Conservation (phyloP, 2,797 vertebrate genomes). For the Anabacerthia variegaticeps region DNA sequence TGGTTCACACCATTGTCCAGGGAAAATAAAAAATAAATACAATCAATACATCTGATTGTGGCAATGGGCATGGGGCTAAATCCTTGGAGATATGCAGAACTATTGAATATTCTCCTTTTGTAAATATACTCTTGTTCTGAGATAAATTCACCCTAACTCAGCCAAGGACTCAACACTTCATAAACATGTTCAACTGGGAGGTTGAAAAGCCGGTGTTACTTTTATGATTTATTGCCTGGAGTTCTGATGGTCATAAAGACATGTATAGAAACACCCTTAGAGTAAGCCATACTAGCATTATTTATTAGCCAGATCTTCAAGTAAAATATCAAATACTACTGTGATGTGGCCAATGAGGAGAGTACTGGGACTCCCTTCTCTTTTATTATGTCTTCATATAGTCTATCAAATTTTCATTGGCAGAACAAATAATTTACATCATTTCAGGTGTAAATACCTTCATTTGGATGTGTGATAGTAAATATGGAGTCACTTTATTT, state of each 20-base stretch:
- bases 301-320: background rate
- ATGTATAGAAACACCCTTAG: background rate
- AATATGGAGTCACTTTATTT: background rate
- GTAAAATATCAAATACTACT: background rate
- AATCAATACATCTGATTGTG: background rate
- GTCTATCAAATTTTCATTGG: background rate
- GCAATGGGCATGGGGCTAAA: background rate
- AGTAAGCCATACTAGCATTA: background rate
- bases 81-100: background rate
- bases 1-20: background rate
- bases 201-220: background rate
- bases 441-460: conserved; percentile 31
- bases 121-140: background rate
- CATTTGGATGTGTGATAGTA: background rate
- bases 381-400: background rate
- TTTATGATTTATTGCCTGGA: background rate
- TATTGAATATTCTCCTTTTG: background rate
- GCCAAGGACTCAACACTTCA: background rate
- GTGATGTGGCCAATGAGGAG: background rate
- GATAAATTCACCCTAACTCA: background rate
- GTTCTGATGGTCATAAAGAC: background rate
- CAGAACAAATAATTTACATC: conserved; percentile 17
- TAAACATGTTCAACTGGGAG: background rate
- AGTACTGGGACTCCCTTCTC: background rate
- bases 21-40: background rate